Conservation (phyloP, 2,113 vertebrate genomes). For the Otolemur garnettii region DNA sequence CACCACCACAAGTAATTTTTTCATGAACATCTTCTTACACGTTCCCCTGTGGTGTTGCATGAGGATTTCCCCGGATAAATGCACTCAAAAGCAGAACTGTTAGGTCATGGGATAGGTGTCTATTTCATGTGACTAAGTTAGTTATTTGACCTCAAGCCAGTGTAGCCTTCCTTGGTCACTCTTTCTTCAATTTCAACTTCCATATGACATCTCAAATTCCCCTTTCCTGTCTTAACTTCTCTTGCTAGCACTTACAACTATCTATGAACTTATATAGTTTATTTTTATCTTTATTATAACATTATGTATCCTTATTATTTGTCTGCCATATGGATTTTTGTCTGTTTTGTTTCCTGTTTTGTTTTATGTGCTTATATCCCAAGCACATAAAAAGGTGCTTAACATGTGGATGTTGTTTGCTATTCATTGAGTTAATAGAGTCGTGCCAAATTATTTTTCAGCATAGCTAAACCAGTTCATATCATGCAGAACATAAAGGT, state of each 20-base stretch:
- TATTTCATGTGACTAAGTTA: constrained; percentile 45
- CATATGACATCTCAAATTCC: neutral
- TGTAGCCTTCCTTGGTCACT: neutral
- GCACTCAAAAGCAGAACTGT: neutral
- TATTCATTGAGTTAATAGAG: neutral
- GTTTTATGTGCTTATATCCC: neutral
- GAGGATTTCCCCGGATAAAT: neutral
- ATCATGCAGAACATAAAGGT: neutral
- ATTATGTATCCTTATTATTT: neutral
- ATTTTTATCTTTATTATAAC: neutral
- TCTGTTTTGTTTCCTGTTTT: constrained; percentile 3
- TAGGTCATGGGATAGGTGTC: neutral
- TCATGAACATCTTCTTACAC: neutral
- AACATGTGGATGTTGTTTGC: neutral
- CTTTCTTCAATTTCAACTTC: constrained; percentile 5
- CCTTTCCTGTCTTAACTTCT: constrained; percentile 16
- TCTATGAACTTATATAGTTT: neutral
- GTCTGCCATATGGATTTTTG: neutral
- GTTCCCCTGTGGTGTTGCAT: neutral
- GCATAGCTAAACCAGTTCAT: neutral
- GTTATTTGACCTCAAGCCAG: neutral
- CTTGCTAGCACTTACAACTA: neutral
- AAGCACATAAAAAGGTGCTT: neutral
- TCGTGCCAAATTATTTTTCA: neutral
- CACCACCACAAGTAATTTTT: neutral